Evolutionary conservation across 2,797 vertebrate genomes (phyloP).

Genomic region (Malacoraja senta): DNA sequence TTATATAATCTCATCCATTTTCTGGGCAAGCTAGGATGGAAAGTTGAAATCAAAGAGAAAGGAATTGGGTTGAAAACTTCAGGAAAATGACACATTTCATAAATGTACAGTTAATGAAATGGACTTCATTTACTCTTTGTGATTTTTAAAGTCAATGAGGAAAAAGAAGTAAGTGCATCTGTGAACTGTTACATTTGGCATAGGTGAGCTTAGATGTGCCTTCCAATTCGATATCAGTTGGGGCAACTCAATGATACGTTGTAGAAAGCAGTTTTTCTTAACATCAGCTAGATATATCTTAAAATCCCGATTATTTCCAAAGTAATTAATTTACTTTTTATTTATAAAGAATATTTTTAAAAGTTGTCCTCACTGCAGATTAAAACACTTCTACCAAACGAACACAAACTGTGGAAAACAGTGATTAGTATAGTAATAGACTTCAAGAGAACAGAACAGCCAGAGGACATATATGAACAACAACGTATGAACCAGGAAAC

Average conservation of each 20-base stretch:
- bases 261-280: background rate
- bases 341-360: background rate
- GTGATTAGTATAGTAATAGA: too few species aligned
- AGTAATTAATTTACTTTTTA: conserved; percentile 11
- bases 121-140: background rate
- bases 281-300: background rate
- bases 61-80: background rate
- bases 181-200: background rate
- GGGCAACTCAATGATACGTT: background rate
- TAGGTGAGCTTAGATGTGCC: too few species aligned
- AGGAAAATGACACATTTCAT: background rate
- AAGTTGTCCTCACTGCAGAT: background rate
- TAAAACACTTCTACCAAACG: too few species aligned
- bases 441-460: too few species aligned
- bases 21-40: background rate
- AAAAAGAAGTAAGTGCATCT: background rate
- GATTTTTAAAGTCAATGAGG: background rate
- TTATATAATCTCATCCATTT: conserved; percentile 42
- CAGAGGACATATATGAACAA: too few species aligned
- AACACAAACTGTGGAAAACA: too few species aligned
- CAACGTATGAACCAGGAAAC: too few species aligned
- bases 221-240: background rate
- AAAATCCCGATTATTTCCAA: background rate
- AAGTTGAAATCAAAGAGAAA: background rate
- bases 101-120: background rate